Percentiles rank a stretch among this genome's conserved stretches.
Evolutionary conservation across 1,140 invertebrate genomes (phyloP).

Genomic region (Euwallacea similis): DNA sequence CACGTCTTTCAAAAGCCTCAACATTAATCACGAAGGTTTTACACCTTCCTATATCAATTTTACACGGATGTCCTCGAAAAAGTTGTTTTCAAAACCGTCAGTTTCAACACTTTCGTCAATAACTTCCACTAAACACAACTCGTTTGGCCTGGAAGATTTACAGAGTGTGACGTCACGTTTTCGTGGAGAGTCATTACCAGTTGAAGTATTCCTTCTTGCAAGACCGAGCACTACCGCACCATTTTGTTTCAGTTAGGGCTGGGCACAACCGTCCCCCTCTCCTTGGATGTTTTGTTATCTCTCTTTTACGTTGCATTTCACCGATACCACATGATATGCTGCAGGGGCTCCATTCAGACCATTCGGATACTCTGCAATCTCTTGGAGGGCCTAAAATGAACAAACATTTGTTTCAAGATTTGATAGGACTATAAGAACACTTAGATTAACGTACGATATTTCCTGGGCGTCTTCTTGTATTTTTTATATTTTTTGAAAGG

Average conservation of each 20-base stretch:
- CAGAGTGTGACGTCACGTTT: background rate
- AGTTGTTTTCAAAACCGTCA: background rate
- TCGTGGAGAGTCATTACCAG: conserved; percentile 42
- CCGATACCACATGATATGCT: conserved; percentile 85
- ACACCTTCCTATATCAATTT: too few relatives aligned
- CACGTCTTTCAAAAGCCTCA: too few relatives aligned
- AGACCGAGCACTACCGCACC: conserved; percentile 78
- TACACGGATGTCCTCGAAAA: too few relatives aligned
- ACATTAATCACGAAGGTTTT: too few relatives aligned
- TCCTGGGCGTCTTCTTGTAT: conserved; percentile 49
- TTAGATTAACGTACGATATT: conserved; percentile 48
- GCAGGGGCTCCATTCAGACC: conserved; percentile 84
- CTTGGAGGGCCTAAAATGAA: conserved; percentile 58
- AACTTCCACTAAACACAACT: background rate
- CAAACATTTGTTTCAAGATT: background rate
- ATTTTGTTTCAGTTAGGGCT: conserved; percentile 77
- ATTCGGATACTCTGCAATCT: conserved; percentile 84
- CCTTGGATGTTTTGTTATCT: conserved; percentile 72
- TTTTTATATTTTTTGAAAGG: conserved; percentile 56
- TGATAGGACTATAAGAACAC: background rate
- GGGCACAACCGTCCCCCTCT: conserved; percentile 78
- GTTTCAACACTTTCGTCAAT: conserved; percentile 6
- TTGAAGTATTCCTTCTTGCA: conserved; percentile 64
- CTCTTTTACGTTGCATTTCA: conserved; percentile 76
- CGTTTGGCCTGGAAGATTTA: background rate